Evolutionary conservation across 2,797 vertebrate genomes (phyloP).

Genomic region (Australoheros facetus): DNA sequence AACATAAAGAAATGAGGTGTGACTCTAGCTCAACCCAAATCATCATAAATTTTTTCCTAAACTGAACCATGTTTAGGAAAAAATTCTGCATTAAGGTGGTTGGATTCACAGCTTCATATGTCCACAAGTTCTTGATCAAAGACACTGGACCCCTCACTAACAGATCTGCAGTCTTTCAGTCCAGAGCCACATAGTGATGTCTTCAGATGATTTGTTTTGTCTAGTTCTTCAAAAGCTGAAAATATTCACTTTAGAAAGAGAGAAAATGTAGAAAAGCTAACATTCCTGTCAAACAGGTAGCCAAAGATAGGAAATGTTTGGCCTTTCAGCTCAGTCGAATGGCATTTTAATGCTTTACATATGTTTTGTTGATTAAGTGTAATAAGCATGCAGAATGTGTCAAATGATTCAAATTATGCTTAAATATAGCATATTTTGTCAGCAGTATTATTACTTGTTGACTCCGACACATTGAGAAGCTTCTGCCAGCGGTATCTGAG

Average conservation of each 20-base stretch:
- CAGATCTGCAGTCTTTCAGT: not conserved
- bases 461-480: not conserved
- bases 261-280: rapidly evolving
- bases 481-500: not conserved
- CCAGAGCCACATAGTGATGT: not conserved
- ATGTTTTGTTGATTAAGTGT: not conserved
- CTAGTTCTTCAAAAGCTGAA: not conserved
- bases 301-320: not conserved
- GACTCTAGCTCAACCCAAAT: too few relatives aligned
- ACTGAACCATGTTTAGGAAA: too few relatives aligned
- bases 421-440: rapidly evolving
- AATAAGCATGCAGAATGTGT: not conserved
- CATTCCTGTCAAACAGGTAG: too few relatives aligned
- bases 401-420: not conserved
- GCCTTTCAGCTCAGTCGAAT: not conserved
- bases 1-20: too few relatives aligned
- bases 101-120: not conserved
- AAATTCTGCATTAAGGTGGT: too few relatives aligned
- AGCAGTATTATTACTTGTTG: not conserved
- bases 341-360: not conserved
- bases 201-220: not conserved
- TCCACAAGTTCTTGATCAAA: not conserved
- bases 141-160: not conserved
- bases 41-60: too few relatives aligned
- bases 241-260: not conserved